Evolutionary conservation across 2,113 vertebrate genomes (phyloP).

Genomic region (Lonchura striata): DNA sequence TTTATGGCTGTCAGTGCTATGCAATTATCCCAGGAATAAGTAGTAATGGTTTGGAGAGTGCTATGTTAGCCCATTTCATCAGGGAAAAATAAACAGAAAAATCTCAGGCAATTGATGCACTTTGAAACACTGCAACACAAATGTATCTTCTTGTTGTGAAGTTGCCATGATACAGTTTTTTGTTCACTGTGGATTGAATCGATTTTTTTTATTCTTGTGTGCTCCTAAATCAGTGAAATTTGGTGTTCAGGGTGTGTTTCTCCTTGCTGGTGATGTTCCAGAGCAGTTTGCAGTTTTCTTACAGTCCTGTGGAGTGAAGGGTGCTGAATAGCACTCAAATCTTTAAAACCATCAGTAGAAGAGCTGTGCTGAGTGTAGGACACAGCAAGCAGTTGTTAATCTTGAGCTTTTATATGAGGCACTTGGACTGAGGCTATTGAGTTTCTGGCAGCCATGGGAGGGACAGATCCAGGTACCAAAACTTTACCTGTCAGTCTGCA

Average conservation of each 20-base stretch:
- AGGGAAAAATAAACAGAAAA: not conserved
- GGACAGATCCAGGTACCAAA: not conserved
- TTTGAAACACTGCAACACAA: not conserved
- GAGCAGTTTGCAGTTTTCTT: not conserved
- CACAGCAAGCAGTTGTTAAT: fast-evolving
- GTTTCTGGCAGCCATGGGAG: not conserved
- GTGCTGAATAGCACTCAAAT: fast-evolving
- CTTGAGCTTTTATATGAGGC: not conserved
- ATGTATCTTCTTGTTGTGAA: not conserved
- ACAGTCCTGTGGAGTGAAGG: not conserved
- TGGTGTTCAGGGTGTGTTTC: not conserved
- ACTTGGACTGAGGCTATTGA: not conserved
- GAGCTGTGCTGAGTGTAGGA: not conserved
- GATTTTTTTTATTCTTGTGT: not conserved
- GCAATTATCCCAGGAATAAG: not conserved
- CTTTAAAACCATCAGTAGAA: not conserved
- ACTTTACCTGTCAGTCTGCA: not conserved
- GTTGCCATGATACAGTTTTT: not conserved
- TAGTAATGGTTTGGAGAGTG: not conserved
- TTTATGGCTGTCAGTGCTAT: not conserved
- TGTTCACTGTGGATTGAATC: not conserved
- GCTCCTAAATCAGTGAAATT: not conserved
- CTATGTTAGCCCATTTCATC: not conserved
- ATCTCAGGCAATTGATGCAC: not conserved
- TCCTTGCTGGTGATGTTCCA: not conserved